Conservation (phyloP, 2,113 vertebrate genomes). For the Aspidoscelis tigris region DNA sequence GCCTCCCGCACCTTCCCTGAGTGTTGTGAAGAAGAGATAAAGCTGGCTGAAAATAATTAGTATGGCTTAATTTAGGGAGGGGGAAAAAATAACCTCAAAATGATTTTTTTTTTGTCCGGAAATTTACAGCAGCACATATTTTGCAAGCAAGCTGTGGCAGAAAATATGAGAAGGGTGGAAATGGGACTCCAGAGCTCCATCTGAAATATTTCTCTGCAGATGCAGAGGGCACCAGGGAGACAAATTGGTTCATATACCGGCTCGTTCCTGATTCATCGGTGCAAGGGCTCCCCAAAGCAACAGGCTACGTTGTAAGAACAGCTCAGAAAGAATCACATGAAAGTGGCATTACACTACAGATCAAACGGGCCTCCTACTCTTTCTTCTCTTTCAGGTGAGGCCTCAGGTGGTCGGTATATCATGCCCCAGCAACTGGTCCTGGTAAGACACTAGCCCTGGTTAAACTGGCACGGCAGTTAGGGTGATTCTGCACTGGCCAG, state of each 20-base stretch:
- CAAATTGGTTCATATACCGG: constrained; percentile 35
- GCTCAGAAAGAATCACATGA: not conserved
- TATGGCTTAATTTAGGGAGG: constrained; percentile 75
- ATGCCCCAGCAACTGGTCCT: not conserved
- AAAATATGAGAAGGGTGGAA: constrained; percentile 62
- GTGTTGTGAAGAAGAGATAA: constrained; percentile 77
- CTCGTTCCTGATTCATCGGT: not conserved
- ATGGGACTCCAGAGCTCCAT: constrained; percentile 56
- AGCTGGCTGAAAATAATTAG: constrained; percentile 77
- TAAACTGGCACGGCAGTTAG: not conserved
- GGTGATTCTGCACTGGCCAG: too few relatives aligned
- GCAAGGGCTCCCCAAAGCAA: constrained; percentile 13
- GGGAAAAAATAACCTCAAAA: constrained; percentile 64
- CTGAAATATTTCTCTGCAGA: constrained; percentile 50
- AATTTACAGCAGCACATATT: constrained; percentile 64
- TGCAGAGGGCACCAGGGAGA: not conserved
- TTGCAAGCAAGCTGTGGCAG: constrained; percentile 54
- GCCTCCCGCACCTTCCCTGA: constrained; percentile 69
- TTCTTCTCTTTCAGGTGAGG: too few relatives aligned
- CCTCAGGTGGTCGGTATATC: not conserved
- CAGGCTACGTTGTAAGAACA: not conserved
- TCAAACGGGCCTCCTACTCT: not conserved
- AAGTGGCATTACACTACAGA: not conserved
- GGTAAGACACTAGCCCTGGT: not conserved
- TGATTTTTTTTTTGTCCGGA: constrained; percentile 61